Percentiles rank a stretch among this genome's conserved stretches.
phyloP scores from a whole-genome alignment of 2,888 invertebrate genomes.

The Dendrolimus houi region DNA sequence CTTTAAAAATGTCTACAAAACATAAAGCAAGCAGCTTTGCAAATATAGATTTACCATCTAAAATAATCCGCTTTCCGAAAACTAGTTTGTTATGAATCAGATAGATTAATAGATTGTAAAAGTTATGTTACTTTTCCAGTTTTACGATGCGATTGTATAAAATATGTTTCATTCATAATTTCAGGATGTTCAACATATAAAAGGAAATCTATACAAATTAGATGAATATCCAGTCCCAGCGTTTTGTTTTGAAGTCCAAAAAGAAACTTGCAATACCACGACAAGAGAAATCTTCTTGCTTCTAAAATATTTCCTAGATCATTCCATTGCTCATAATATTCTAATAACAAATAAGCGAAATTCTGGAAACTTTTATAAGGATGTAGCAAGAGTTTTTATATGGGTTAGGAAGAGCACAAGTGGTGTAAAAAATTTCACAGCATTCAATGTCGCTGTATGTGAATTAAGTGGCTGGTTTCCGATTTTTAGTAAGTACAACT shows the following conservation, averaged over 20 bases:
- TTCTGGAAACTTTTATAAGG: constrained; percentile 13
- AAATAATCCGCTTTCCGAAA: too few species aligned
- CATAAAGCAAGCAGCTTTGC: too few species aligned
- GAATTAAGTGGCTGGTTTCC: constrained; percentile 87
- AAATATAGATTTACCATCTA: too few species aligned
- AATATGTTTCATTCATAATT: constrained; percentile 22
- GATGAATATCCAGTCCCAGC: constrained; percentile 78
- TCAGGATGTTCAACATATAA: constrained; percentile 74
- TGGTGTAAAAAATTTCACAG: constrained; percentile 73
- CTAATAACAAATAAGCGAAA: constrained; percentile 77
- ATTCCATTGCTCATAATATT: constrained; percentile 85
- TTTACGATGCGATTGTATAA: neutral
- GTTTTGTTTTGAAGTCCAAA: constrained; percentile 79
- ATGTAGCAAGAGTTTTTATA: constrained; percentile 76
- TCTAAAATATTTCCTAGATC: constrained; percentile 74
- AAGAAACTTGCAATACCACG: constrained; percentile 29
- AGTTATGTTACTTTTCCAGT: too few species aligned
- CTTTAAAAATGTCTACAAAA: too few species aligned
- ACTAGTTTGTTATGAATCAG: too few species aligned
- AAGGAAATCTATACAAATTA: constrained; percentile 68
- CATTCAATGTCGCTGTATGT: constrained; percentile 83
- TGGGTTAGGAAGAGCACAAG: constrained; percentile 78
- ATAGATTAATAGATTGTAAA: too few species aligned
- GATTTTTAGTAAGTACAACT: constrained; percentile 74
- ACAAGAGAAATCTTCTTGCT: constrained; percentile 60